Evolutionary conservation across 2,113 vertebrate species (phyloP), one percentile per base, ranked within the genome.

Genomic region (Dolichallabes microphthalmus): DNA sequence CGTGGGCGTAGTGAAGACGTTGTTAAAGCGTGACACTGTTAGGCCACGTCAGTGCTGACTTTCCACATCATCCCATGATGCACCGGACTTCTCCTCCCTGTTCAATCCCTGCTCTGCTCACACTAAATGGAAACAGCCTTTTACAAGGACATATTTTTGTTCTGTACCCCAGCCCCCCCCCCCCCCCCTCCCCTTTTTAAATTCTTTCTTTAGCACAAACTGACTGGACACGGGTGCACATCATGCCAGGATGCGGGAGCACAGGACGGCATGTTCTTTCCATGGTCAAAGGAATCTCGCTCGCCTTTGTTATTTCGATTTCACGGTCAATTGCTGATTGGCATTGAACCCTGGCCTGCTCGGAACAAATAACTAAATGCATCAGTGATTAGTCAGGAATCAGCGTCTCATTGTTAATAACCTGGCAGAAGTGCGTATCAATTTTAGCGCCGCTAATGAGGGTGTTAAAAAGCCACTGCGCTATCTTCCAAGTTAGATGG

Each of bases 401-500:
- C 27, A 30, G 58, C 55, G 27, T 45, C 32, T 74, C 53, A 6
- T 22, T 52, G 25, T 58, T 75, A 76, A 39, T 84, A 68, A 77
- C 50, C 20, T 25, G 20, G 61, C 27, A 64, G 78, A 35, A 81
- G 82, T 60, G 84, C 50, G 60, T 27, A 68, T 45, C 66, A 80
- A 58, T 66, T 75, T 64, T 76, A 84, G 69, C 74, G 15, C 32
- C 8, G 60, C 32, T 77, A 79, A 87, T 82, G 82, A 85, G 66
- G 32, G 35, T 13, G 12, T 55, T 73, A 68, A 79, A 85, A 87
- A 15, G 32, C 52, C 77, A 22, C 69, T 25, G 35, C 45, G 45
- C 45, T 45, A 45, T 45, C 45, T 45, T 45, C 45, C 9, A 55
- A 82, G 27, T 82, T 68, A 32, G 80, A 80, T 25, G 14, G 6